Base-by-base conservation (phyloP, 1,140 invertebrate species). In the Aphaenogaster rudis region DNA sequence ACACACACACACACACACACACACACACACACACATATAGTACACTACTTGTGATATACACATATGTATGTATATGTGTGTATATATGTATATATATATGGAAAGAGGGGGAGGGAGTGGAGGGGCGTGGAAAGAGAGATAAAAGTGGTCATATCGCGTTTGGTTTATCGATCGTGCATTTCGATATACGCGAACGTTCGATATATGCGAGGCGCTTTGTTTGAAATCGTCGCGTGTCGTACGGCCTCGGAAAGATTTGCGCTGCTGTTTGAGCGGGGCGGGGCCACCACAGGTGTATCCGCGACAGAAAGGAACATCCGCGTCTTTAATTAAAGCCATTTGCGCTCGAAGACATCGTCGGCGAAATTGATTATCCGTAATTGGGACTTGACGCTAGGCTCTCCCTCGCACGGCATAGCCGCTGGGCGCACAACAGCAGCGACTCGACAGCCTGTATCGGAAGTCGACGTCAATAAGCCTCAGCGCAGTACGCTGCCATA, bases 281-380 rank as follows among this genome's bases (percentile, higher is more conserved):
- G 74, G 67, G 67, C 86, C 76, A 66, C 28, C 9, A 28, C 28
- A 15, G 69, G 42, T 36, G 52, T 59, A 88, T 82, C 77, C 57
- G n/a, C 42, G 45, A 78, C 79, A 52, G 66, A 85, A 90, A 80
- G 88, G 81, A 81, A 59, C 85, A 76, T 91, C 85, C 79, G 74
- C 42, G 81, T 6, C 64, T 86, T 85, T 90, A 88, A 92, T 92
- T 92, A 92, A 90, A 91, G 50, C 89, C 72, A 63, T 89, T 91
- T 77, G 82, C 66, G 85, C 69, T 88, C 67, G 84, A 90, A 90
- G 89, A 91, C 85, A 82, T 88, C 90, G 85, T 86, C 87, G 89
- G 45, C 28, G 87, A 80, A 89, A 91, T 90, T 91, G 91, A 91
- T 91, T 89, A 91, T 52, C 81, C 64, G 78, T 91, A 91, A 90